A percentile compares a stretch with the other conserved stretches of the same genome.
These are phyloP conservation scores for Artibeus jamaicensis DNA, from an alignment of 2,797 vertebrate species.

Conservation along the genomic window DNA sequence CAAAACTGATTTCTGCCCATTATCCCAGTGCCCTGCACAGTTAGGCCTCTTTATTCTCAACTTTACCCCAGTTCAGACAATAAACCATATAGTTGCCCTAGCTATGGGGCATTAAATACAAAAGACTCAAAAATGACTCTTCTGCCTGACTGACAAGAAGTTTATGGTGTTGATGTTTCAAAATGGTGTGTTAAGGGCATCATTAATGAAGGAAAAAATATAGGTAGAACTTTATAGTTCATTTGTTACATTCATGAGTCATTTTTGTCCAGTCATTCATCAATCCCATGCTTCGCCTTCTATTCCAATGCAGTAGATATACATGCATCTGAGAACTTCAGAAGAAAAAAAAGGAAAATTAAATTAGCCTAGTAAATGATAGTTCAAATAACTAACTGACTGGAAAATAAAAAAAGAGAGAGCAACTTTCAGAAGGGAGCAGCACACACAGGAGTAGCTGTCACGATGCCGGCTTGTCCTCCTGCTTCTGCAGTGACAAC, in stretches of 20 bases:
- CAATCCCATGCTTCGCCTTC: background rate
- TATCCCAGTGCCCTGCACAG: background rate
- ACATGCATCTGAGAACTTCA: background rate
- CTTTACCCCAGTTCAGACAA: background rate
- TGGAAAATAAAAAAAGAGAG: background rate
- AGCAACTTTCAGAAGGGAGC: background rate
- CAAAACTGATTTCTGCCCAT: background rate
- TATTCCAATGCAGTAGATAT: background rate
- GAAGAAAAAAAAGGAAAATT: background rate
- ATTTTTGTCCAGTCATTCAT: background rate
- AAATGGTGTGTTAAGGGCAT: background rate
- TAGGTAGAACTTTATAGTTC: background rate
- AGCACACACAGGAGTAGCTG: background rate
- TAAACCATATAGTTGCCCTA: background rate
- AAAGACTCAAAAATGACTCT: background rate
- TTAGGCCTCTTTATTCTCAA: background rate
- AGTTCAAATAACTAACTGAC: background rate
- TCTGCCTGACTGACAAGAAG: background rate
- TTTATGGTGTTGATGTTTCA: background rate
- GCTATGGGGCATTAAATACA: background rate
- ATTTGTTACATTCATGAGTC: background rate
- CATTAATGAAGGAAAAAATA: background rate
- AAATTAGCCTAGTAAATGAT: background rate
- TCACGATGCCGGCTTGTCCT: rapidly evolving
- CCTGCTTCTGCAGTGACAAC: background rate